phyloP scores from a whole-genome alignment of 53 echinoderm and acorn worm species.

The Astropecten irregularis region DNA sequence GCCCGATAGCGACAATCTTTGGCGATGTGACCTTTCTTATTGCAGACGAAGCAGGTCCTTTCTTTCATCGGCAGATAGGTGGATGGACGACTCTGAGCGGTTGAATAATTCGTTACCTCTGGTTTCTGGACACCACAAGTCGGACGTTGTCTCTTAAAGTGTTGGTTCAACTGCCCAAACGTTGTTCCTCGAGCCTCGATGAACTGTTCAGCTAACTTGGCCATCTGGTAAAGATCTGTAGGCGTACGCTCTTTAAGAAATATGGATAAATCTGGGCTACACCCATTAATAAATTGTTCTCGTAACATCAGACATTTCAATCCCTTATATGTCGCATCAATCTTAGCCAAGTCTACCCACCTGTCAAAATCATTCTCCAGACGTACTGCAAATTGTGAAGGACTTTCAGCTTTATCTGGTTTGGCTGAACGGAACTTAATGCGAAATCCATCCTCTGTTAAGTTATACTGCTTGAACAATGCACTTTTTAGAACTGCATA shows the following conservation, averaged over 20 bases:
- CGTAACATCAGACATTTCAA: conserved; percentile 20
- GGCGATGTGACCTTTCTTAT: not conserved
- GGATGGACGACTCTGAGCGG: not conserved
- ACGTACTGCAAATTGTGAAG: conserved; percentile 20
- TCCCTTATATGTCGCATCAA: not conserved
- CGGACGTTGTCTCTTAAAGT: too few species aligned
- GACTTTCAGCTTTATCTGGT: conserved; percentile 29
- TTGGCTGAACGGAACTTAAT: conserved; percentile 15
- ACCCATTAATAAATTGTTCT: conserved; percentile 40
- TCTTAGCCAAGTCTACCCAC: conserved; percentile 28
- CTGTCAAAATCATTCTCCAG: conserved; percentile 43
- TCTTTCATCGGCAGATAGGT: not conserved
- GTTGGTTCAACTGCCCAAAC: not conserved
- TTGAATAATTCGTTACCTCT: not conserved
- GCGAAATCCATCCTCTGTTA: conserved; percentile 49
- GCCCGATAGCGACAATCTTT: not conserved
- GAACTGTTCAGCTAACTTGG: conserved; percentile 23
- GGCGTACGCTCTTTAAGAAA: conserved; percentile 29
- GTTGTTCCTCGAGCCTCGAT: conserved; percentile 7
- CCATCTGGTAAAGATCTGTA: not conserved
- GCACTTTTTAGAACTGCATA: conserved; percentile 21
- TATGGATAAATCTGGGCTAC: conserved; percentile 11
- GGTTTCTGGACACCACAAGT: not conserved
- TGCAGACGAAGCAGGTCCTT: not conserved
- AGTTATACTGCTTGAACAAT: not conserved